Percentiles rank a stretch among this genome's conserved stretches.
Conservation (phyloP, 2,888 invertebrate genomes). For the Orthonevra nobilis region DNA sequence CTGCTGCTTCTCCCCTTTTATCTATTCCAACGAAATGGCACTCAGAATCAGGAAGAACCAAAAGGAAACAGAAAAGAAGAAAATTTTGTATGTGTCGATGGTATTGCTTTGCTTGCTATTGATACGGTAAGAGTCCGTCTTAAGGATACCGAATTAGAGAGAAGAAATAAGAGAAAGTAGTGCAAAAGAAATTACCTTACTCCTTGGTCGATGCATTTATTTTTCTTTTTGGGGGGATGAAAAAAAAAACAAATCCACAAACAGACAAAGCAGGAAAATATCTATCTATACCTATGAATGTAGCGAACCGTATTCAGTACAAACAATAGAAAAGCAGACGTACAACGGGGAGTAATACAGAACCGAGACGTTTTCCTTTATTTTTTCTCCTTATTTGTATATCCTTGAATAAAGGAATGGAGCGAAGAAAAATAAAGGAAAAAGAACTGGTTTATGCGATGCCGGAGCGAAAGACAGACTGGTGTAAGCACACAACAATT, state of each 20-base stretch:
- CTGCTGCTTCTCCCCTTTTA: not conserved
- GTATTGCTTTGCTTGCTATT: not conserved
- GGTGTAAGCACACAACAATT: not conserved
- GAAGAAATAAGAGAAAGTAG: not conserved
- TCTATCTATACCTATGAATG: slow-evolving; percentile 9
- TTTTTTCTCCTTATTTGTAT: not conserved
- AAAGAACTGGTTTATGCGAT: slow-evolving; percentile 9
- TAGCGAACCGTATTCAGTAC: too few species aligned
- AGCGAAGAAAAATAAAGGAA: not conserved
- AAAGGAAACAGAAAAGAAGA: not conserved
- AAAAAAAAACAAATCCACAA: slow-evolving; percentile 1
- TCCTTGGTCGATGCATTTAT: slow-evolving; percentile 7
- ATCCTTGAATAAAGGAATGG: too few species aligned
- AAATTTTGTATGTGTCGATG: not conserved
- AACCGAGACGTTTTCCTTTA: too few species aligned
- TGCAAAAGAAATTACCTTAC: slow-evolving; percentile 13
- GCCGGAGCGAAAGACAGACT: not conserved
- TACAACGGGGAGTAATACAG: too few species aligned
- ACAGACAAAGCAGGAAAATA: slow-evolving; percentile 15
- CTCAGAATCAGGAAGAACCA: not conserved
- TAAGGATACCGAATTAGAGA: slow-evolving; percentile 37
- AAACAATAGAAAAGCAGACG: too few species aligned
- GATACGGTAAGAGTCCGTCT: not conserved
- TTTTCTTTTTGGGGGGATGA: not conserved
- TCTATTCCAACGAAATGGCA: not conserved